phyloP scores from a whole-genome alignment of 2,113 vertebrate genomes.

The rabbit (Oryctolagus cuniculus) region mOryCun1.1 NC_091438.1:100898001-100898500 shows the following conservation, averaged over 20 bases:
- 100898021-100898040: conserved; percentile 22
- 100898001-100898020: neutral
- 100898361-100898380: neutral
- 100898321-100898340: conserved; percentile 46
- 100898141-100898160: neutral
- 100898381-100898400: conserved; percentile 2
- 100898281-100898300: conserved; percentile 26
- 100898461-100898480: neutral
- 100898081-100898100: neutral
- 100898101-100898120: conserved; percentile 44
- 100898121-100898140: conserved; percentile 30
- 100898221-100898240: conserved; percentile 37
- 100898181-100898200: conserved; percentile 15
- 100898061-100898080: neutral
- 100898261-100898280: too few relatives aligned
- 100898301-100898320: conserved; percentile 64
- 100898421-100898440: neutral
- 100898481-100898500: conserved; percentile 2
- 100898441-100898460: neutral
- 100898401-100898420: neutral
- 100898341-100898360: conserved; percentile 24
- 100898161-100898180: conserved; percentile 12
- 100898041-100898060: neutral
- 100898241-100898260: neutral
- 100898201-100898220: neutral